Base-by-base conservation (phyloP, 1,140 invertebrate genomes). In the Zeugodacus cucurbitae region DNA sequence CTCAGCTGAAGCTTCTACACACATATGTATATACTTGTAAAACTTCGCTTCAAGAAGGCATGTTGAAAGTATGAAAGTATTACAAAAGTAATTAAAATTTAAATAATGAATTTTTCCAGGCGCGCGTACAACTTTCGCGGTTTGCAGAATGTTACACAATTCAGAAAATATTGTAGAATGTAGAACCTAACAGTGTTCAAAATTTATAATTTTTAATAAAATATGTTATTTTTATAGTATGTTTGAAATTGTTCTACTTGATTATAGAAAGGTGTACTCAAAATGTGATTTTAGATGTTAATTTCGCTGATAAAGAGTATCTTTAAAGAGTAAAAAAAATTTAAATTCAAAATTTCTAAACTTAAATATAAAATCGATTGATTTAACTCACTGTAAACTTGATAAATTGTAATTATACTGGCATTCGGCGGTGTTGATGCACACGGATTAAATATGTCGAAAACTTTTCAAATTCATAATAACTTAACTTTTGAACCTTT, bases 401-500 rank as follows among this genome's bases (percentile, higher is more conserved):
- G 20, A 41, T 41, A 74, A 74, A 74, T 67, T 3, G 17, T 41
- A 74, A 74, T 74, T 74, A 37, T 22, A 22, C 67, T 74, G 34
- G 32, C 67, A 41, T 2, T 4, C 34, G 67, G 37, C 41, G 67
- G 34, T 74, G 10, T 74, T 70, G 34, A 34, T 37, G 67, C 67
- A 17, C 32, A 3, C 11, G 0, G 1, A 70, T 70, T 74, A 37
- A 41, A 74, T 74, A 17, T 74, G 4, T 8, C 17, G 20, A 41
- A 20, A 74, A 74, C 67, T 74, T 74, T 41, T 32, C 34, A 22
- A 74, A 74, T 74, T 37, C 34, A 37, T n/a, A 74, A 74, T 20
- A 41, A 74, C 41, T 74, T 74, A 74, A 74, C 67, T 74, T 74
- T 34, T n/a, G 67, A 74, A 37, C 67, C 41, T 74, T 67, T 41